Percentiles rank a stretch among this genome's conserved stretches.
These are phyloP conservation scores for Athrips mouffetella DNA, from an alignment of 2,888 invertebrate genomes.

Conservation along the genomic window DNA sequence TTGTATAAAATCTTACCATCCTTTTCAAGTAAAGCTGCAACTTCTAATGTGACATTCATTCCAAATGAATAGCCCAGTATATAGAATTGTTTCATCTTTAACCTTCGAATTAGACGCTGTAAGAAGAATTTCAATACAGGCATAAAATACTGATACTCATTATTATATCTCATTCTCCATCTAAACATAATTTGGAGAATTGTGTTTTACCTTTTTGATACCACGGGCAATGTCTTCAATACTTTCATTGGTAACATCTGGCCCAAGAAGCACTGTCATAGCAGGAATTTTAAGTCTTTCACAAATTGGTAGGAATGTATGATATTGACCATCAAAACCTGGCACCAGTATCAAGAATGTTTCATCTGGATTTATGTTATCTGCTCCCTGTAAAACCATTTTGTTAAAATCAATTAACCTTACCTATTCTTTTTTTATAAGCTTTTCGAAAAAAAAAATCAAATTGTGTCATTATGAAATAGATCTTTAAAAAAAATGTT, in stretches of 20 bases:
- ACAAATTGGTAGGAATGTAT: constrained; percentile 34
- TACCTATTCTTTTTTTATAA: no score
- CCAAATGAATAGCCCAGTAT: constrained; percentile 30
- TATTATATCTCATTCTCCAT: background rate
- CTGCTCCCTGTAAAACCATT: no score
- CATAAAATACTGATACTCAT: background rate
- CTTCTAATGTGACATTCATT: constrained; percentile 45
- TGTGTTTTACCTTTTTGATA: constrained; percentile 34
- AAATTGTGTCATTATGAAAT: no score
- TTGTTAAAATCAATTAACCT: no score
- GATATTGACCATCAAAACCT: constrained; percentile 49
- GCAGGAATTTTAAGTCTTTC: constrained; percentile 45
- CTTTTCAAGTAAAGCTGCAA: constrained; percentile 46
- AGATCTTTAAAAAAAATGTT: no score
- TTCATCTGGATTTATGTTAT: constrained; percentile 33
- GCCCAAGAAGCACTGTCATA: constrained; percentile 38
- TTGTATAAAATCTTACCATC: constrained; percentile 39
- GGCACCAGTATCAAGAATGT: constrained; percentile 44
- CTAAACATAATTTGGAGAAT: background rate
- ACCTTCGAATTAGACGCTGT: constrained; percentile 26
- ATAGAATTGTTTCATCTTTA: constrained; percentile 26
- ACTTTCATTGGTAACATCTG: constrained; percentile 33
- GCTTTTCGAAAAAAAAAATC: no score
- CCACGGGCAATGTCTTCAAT: constrained; percentile 40
- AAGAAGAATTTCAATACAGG: constrained; percentile 4